A percentile compares a stretch with the other conserved stretches of the same genome.
Conservation (phyloP, 2,888 invertebrate species). For the Micoletzkya japonica region DNA sequence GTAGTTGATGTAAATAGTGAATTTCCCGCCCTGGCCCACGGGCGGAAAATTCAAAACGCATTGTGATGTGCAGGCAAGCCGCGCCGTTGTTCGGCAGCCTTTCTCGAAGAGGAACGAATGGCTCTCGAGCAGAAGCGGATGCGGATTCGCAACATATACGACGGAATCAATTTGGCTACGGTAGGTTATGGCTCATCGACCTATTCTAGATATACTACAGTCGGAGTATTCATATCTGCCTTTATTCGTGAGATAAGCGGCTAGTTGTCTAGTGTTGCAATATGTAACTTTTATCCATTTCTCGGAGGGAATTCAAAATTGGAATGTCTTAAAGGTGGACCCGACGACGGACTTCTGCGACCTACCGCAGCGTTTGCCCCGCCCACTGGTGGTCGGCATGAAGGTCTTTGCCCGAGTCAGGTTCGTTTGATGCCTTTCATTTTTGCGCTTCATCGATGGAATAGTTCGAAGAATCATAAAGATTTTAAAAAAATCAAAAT, state of each 20-base stretch:
- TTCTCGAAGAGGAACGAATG: conserved; percentile 90
- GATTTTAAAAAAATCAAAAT: too few relatives aligned
- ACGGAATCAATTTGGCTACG: conserved; percentile 38
- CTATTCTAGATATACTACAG: conserved; percentile 32
- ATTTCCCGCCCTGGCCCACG: neutral
- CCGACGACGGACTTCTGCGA: conserved; percentile 44
- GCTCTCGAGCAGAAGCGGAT: conserved; percentile 87
- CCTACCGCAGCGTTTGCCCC: conserved; percentile 50
- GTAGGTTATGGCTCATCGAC: conserved; percentile 19
- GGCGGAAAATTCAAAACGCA: too few relatives aligned
- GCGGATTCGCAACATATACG: conserved; percentile 85
- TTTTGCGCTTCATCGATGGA: too few relatives aligned
- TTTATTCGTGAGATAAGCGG: too few relatives aligned
- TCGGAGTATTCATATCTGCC: too few relatives aligned
- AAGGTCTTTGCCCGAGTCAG: conserved; percentile 36
- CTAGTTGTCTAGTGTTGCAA: too few relatives aligned
- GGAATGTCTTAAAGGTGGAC: conserved; percentile 23
- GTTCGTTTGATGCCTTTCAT: conserved; percentile 1
- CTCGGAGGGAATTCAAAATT: too few relatives aligned
- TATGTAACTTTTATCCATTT: too few relatives aligned
- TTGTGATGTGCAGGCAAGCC: conserved; percentile 75
- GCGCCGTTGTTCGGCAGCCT: conserved; percentile 86
- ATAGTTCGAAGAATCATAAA: neutral
- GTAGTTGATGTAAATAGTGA: too few relatives aligned
- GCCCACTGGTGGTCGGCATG: conserved; percentile 52